phyloP scores from a whole-genome alignment of 1,140 invertebrate genomes.

The Bombus difficillimus region DNA sequence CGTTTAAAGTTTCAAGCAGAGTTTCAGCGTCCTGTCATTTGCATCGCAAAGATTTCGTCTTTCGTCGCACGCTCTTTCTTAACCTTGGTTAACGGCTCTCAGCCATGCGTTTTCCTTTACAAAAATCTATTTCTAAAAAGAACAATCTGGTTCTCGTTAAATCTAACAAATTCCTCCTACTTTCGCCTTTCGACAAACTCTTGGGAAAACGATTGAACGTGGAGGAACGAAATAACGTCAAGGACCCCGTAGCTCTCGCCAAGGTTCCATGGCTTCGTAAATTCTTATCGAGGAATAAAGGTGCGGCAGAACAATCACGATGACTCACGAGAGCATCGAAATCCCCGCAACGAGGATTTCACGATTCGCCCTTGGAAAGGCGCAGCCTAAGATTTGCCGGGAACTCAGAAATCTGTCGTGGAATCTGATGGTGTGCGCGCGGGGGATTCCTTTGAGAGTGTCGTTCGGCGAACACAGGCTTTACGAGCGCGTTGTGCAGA shows the following conservation, averaged over 20 bases:
- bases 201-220: background rate
- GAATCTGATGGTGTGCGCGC: conserved; percentile 7
- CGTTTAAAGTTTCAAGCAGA: conserved; percentile 14
- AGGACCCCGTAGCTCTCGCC: too few species aligned
- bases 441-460: conserved; percentile 40
- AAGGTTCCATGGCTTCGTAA: background rate
- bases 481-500: conserved; percentile 33
- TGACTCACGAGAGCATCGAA: conserved; percentile 20
- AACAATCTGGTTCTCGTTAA: background rate
- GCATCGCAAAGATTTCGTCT: conserved; percentile 33
- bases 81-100: background rate
- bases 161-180: background rate
- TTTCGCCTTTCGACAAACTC: background rate
- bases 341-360: background rate
- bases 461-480: conserved; percentile 46
- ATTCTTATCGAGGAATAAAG: conserved; percentile 31
- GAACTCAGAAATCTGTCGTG: conserved; percentile 37
- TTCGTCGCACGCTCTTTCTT: background rate
- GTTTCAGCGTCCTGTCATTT: conserved; percentile 19
- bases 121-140: background rate
- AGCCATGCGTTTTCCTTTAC: background rate
- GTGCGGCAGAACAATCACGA: conserved; percentile 12
- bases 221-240: background rate
- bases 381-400: conserved; percentile 36
- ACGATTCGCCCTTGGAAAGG: background rate